Base-by-base conservation (phyloP, 53 echinoderm and acorn worm genomes). In the Paracentrotus lividus region DNA sequence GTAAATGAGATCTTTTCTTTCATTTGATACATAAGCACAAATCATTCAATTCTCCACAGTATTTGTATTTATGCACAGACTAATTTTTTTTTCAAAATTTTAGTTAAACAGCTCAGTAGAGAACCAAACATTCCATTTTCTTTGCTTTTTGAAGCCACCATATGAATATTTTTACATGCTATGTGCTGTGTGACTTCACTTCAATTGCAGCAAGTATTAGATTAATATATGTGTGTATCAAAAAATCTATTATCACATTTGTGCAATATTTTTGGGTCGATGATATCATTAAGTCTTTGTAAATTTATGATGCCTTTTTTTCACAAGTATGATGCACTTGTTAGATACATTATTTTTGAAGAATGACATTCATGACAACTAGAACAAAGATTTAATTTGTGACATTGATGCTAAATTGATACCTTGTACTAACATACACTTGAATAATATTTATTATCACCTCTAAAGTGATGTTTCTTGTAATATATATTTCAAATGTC, bases 391-490 rank as follows among this genome's bases (percentile, higher is more conserved):
- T 42, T n/a, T 44, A 42, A 77, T 43, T 85, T 49, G 52, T 49
- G 49, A 85, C 51, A 47, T 47, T 85, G 49, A 47, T 15, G 56
- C 7, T 14, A 49, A 36, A 86, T 24, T 81, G 18, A 86, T 86
- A 86, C 86, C 33, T 89, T 90, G 68, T 68, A 69, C 68, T 90
- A 69, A 32, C 24, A n/a, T 68, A 40, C 90, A 90, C 53, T 90
- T 72, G 64, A 64, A 86, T 54, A 33, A 86, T 86, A 86, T 86
- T 86, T 86, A 81, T 81, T 45, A 81, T 45, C 26, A 81, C 47
- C 45, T 81, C 72, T 36, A 72, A 5, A 18, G 18, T 72, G n/a
- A 34, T 77, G 43, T 77, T 44, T 81, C 76, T 85, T 56, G 86
- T 86, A 86, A 34, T 53, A 53, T n/a, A n/a, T 86, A 86, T 86